Percentiles rank a stretch among this genome's conserved stretches.
Conservation (phyloP, 2,888 invertebrate species). For the Bruchidius siliquastri region DNA sequence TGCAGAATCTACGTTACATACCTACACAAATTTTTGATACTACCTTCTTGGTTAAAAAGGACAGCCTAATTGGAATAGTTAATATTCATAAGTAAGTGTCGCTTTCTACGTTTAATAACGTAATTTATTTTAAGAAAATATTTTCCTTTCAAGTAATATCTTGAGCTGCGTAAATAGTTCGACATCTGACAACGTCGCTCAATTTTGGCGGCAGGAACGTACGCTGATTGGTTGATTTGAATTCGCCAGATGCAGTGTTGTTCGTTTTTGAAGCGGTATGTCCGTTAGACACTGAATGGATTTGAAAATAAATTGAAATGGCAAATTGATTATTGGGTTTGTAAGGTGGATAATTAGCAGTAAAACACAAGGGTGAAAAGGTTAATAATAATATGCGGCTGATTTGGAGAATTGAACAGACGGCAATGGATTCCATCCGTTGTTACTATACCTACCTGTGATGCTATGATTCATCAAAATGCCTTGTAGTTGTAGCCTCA, state of each 20-base stretch:
- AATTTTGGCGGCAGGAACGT: background rate
- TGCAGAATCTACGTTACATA: too few relatives aligned
- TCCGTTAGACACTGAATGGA: background rate
- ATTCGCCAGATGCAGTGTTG: background rate
- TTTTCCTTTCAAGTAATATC: too few relatives aligned
- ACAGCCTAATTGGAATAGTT: too few relatives aligned
- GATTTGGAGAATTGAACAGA: background rate
- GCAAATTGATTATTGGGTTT: background rate
- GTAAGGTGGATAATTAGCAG: too few relatives aligned
- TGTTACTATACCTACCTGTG: background rate
- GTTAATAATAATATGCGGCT: too few relatives aligned
- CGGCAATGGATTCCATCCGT: background rate
- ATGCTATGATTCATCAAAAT: background rate
- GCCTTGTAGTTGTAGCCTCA: background rate
- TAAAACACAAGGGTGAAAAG: too few relatives aligned
- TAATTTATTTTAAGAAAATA: too few relatives aligned
- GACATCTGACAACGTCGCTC: background rate
- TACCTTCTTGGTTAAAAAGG: too few relatives aligned
- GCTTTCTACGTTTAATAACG: too few relatives aligned
- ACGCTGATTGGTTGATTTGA: background rate
- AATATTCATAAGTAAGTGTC: too few relatives aligned
- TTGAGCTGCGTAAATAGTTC: background rate
- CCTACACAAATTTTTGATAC: too few relatives aligned
- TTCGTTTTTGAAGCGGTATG: background rate
- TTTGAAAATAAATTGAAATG: too few relatives aligned